Conservation (phyloP, 2,888 invertebrate genomes). For the Cerastoderma edule region DNA sequence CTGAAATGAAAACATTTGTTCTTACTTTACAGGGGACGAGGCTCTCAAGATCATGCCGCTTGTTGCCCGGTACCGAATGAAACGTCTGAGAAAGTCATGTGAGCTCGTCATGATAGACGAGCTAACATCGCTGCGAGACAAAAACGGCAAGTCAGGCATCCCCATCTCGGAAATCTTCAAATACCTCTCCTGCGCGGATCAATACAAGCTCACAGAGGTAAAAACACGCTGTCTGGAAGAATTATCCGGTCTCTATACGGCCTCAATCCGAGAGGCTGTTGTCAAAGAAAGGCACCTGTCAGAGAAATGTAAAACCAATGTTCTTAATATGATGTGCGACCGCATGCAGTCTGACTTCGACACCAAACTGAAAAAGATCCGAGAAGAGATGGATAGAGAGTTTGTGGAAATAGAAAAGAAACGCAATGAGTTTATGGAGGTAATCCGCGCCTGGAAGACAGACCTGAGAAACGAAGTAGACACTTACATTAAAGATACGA, state of each 20-base stretch:
- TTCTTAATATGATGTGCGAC: constrained; percentile 46
- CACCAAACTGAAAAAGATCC: constrained; percentile 24
- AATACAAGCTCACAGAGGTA: constrained; percentile 30
- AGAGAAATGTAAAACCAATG: constrained; percentile 43
- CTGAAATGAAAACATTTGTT: neutral
- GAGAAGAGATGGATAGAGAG: constrained; percentile 33
- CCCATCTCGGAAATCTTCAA: constrained; percentile 27
- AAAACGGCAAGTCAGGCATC: constrained; percentile 10
- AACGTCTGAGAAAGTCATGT: constrained; percentile 27
- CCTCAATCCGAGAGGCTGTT: constrained; percentile 25
- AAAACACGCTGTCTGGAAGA: constrained; percentile 40
- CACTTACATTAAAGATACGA: constrained; percentile 7
- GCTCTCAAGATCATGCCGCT: constrained; percentile 43
- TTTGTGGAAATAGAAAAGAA: constrained; percentile 31
- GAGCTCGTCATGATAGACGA: constrained; percentile 22
- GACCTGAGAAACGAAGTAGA: constrained; percentile 38
- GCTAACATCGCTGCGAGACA: constrained; percentile 9
- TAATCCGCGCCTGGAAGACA: constrained; percentile 36
- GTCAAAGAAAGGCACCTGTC: constrained; percentile 37
- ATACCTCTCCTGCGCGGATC: constrained; percentile 41
- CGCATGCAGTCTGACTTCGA: constrained; percentile 32
- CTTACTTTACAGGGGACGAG: constrained; percentile 30
- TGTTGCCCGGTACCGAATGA: constrained; percentile 35
- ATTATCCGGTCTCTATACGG: constrained; percentile 15
- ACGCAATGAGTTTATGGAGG: constrained; percentile 33